Base-by-base conservation (phyloP, 2,888 invertebrate genomes). In the Pogonocherus hispidulus region DNA sequence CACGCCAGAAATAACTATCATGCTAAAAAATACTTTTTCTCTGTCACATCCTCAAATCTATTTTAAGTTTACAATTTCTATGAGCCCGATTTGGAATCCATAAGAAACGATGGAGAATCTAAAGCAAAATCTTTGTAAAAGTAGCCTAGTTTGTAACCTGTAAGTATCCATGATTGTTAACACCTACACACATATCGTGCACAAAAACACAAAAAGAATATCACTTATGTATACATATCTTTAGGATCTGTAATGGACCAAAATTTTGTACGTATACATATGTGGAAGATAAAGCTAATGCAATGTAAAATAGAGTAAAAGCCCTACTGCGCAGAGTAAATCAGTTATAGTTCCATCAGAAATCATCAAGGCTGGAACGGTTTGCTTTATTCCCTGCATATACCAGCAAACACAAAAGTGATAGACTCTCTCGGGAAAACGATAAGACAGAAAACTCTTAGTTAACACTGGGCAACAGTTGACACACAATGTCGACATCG, bases 221-320 rank as follows among this genome's bases (percentile, higher is more conserved):
- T 59, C 59, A 59, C 47, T 32, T 59, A 59, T 47, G 59, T 59
- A 59, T 59, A 59, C 59, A 47, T 59, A 47, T 59, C 59, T 27
- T n/a, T 46, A 59, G 59, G 59, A 47, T 47, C 59, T 59, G 47
- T 47, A 32, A 59, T 19, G 59, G 59, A 59, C 59, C 47, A 59
- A 52, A 52, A 59, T 47, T 47, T 59, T 47, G 47, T 59, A 59
- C 35, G 47, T 47, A 59, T 59, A 59, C 46, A 59, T 59, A 47
- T 19, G 59, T 47, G 47, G 59, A 18, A 47, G 46, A 32, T 19
- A 57, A 44, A 41, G 55, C 9, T 19, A 19, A 11, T 23, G 35
- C 19, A 11, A 19, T 47, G 47, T 47, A 32, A 23, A 19, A 32
- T 52, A 16, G 1, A 52, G 32, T 16, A 27, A 52, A 32, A 32